Evolutionary conservation across 2,113 vertebrate genomes (phyloP).

Genomic region (Daphoenositta chrysoptera): DNA sequence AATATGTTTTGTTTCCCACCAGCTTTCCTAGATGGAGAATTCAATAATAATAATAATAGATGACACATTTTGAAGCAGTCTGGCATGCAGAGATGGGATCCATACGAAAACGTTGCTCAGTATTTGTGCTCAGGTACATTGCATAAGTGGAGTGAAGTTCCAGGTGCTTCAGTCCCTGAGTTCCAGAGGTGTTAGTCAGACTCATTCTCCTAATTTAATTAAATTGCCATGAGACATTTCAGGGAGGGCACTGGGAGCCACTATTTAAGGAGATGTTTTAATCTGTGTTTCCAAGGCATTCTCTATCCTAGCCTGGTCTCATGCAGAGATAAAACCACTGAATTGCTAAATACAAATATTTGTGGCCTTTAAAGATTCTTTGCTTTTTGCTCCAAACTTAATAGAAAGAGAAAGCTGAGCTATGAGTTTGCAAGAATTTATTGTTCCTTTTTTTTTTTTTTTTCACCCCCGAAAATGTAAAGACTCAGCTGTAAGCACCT

Average conservation of each 20-base stretch:
- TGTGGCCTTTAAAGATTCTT: constrained; percentile 54
- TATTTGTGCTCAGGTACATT: neutral
- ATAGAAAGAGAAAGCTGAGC: constrained; percentile 39
- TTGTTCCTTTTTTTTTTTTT: neutral
- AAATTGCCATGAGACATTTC: constrained; percentile 36
- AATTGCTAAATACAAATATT: constrained; percentile 47
- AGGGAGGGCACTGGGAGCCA: neutral
- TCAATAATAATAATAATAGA: neutral
- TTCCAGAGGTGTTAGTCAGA: neutral
- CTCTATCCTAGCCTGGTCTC: constrained; percentile 5
- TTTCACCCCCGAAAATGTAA: neutral
- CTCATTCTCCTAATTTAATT: constrained; percentile 6
- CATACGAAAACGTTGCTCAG: neutral
- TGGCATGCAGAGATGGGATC: neutral
- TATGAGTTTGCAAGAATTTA: constrained; percentile 7
- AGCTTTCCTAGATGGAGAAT: constrained; percentile 24
- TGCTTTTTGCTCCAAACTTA: constrained; percentile 45
- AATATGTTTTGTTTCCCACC: neutral
- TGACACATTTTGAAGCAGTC: neutral
- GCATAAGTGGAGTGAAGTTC: neutral
- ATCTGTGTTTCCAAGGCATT: constrained; percentile 40
- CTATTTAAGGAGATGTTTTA: constrained; percentile 40
- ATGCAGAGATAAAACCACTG: constrained; percentile 55
- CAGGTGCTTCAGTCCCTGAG: neutral
- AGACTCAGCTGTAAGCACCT: neutral